phyloP scores from a whole-genome alignment of 2,113 vertebrate genomes.

The Vulpes ferrilata region DNA sequence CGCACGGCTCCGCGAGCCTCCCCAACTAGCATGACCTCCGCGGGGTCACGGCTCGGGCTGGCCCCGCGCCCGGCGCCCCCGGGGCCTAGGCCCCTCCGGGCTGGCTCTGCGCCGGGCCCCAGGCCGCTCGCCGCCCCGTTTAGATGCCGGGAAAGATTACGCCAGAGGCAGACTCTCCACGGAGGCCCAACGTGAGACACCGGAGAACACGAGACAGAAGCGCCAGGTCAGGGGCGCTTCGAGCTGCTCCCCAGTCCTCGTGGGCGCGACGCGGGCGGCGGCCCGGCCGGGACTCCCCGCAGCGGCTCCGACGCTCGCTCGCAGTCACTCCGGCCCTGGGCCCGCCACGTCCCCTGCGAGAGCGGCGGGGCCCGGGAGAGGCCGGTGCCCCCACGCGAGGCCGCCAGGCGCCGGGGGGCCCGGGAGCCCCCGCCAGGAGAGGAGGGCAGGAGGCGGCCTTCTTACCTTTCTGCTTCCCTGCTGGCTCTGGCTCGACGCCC shows the following conservation, averaged over 20 bases:
- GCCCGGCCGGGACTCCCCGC: neutral
- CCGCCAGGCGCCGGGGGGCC: too few species aligned
- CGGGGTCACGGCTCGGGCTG: too few species aligned
- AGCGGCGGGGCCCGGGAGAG: fast-evolving
- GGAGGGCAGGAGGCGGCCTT: neutral
- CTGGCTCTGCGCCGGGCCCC: neutral
- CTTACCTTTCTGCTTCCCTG: constrained; percentile 70
- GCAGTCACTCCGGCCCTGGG: neutral
- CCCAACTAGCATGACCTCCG: neutral
- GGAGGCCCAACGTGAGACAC: neutral
- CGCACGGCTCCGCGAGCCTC: neutral
- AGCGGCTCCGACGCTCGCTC: neutral
- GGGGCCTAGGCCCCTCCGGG: neutral
- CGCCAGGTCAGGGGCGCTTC: fast-evolving
- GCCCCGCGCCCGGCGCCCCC: too few species aligned
- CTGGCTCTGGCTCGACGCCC: neutral
- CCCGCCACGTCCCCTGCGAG: fast-evolving
- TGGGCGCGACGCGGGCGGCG: fast-evolving
- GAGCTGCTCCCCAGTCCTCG: neutral
- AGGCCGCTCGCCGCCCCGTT: fast-evolving
- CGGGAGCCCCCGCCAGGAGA: too few species aligned
- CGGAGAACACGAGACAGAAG: fast-evolving
- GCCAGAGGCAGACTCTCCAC: neutral
- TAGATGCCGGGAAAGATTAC: neutral
- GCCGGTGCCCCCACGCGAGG: neutral